Base-by-base conservation (phyloP, 2,113 vertebrate species). In the Excalfactoria chinensis region DNA sequence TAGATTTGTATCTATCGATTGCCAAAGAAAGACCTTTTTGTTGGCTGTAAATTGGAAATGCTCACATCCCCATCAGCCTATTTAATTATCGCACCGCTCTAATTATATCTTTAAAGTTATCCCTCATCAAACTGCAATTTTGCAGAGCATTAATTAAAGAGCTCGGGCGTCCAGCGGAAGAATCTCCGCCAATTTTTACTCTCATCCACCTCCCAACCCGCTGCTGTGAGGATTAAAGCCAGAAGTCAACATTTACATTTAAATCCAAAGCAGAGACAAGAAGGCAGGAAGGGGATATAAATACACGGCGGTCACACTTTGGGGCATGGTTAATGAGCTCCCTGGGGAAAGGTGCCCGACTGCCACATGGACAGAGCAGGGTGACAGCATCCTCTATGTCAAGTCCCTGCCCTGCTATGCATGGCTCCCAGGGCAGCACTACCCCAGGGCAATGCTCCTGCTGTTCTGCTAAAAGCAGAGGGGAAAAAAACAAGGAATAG, bases 31-130 rank as follows among this genome's bases (percentile, higher is more conserved):
- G 5, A 74, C 79, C 7, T 64, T 53, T 41, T 19, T 53, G 35
- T n/a, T 49, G 60, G 73, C 58, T 80, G 62, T 2, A 53, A 56
- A 28, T 20, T 32, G 60, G 89, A 75, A 90, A 79, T 30, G 23
- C 20, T 74, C 30, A 3, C 30, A 48, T 32, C 40, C 41, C 8
- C 21, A 26, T 20, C 51, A 62, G 64, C 74, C 85, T 10, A 6
- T 46, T 76, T 91, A 76, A 95, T 86, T 77, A 70, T 43, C 68
- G 34, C 49, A 17, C 55, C 0, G 2, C 41, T 66, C 12, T 74
- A 92, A 96, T 91, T 59, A 46, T 20, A 73, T 55, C 92, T 88
- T 26, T 3, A 70, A 64, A 79, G 86, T 63, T 46, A 84, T 58
- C 79, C 81, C 75, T 89, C 80, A 51, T 69, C 86, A 30, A 72